phyloP scores from a whole-genome alignment of 2,888 invertebrate genomes.

The Nemotelus nigrinus region DNA sequence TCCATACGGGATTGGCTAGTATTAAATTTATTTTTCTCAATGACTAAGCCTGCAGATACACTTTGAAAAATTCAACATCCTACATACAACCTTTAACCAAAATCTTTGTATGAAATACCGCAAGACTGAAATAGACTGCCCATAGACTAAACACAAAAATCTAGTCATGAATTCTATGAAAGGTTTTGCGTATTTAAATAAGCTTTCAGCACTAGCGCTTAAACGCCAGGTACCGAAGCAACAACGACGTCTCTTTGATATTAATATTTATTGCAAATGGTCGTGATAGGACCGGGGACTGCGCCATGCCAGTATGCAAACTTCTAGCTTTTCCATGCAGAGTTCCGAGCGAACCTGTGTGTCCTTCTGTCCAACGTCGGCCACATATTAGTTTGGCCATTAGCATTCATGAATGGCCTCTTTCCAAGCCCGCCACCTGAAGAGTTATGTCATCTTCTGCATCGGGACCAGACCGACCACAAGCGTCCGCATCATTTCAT shows the following conservation, averaged over 20 bases:
- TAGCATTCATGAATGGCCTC: constrained; percentile 41
- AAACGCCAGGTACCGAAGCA: background rate
- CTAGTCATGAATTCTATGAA: background rate
- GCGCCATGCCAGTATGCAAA: constrained; percentile 1
- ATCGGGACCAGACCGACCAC: background rate
- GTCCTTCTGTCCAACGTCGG: constrained; percentile 15
- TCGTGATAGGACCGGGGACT: constrained; percentile 19
- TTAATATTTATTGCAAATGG: constrained; percentile 36
- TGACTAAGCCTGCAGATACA: too few species aligned
- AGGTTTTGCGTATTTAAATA: constrained; percentile 30
- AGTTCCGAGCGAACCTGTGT: constrained; percentile 23
- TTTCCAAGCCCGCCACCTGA: constrained; percentile 13
- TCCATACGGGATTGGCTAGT: too few species aligned
- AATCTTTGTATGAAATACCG: too few species aligned
- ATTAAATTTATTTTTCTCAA: too few species aligned
- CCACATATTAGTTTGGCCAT: constrained; percentile 44
- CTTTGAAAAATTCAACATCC: too few species aligned
- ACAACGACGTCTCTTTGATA: constrained; percentile 7
- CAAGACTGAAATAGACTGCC: too few species aligned
- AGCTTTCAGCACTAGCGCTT: constrained; percentile 31
- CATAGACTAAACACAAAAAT: too few species aligned
- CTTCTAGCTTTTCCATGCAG: background rate
- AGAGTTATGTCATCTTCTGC: background rate
- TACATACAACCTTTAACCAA: too few species aligned
- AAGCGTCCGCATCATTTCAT: constrained; percentile 11